These are phyloP conservation scores for Sialia sialis DNA, from an alignment of 2,113 vertebrate species.

Conservation along the genomic window DNA sequence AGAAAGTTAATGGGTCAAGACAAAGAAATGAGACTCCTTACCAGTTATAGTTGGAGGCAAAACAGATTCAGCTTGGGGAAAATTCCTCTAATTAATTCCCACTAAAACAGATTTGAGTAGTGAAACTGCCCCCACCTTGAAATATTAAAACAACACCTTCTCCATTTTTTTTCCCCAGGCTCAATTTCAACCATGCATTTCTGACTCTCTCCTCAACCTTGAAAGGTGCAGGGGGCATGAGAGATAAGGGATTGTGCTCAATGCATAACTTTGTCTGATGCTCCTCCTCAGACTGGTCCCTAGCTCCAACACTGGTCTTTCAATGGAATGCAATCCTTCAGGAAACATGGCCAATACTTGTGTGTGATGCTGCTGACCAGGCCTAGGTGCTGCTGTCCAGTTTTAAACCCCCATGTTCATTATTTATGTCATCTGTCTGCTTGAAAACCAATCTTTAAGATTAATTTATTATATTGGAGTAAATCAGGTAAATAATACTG, in stretches of 20 bases:
- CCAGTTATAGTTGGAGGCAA: neutral
- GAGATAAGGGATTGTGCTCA: rapidly evolving
- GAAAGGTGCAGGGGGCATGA: rapidly evolving
- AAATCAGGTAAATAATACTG: neutral
- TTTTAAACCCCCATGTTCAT: neutral
- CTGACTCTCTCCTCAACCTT: neutral
- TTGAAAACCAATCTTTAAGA: neutral
- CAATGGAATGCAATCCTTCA: neutral
- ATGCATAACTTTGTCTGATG: neutral
- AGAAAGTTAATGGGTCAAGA: neutral
- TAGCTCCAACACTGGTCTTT: neutral
- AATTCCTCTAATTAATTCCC: neutral
- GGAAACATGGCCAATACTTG: neutral
- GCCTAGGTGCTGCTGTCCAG: neutral
- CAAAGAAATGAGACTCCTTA: neutral
- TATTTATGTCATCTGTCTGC: neutral
- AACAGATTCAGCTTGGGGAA: neutral
- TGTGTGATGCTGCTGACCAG: neutral
- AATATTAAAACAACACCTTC: neutral
- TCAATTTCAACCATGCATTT: neutral
- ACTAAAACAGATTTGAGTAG: neutral
- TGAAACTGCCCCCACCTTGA: rapidly evolving
- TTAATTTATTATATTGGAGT: neutral
- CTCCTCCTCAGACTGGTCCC: neutral
- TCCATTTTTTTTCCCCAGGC: neutral